A percentile compares a stretch with the other conserved stretches of the same genome.
phyloP scores from a whole-genome alignment of 2,797 vertebrate species.

The Chelonia mydas region DNA sequence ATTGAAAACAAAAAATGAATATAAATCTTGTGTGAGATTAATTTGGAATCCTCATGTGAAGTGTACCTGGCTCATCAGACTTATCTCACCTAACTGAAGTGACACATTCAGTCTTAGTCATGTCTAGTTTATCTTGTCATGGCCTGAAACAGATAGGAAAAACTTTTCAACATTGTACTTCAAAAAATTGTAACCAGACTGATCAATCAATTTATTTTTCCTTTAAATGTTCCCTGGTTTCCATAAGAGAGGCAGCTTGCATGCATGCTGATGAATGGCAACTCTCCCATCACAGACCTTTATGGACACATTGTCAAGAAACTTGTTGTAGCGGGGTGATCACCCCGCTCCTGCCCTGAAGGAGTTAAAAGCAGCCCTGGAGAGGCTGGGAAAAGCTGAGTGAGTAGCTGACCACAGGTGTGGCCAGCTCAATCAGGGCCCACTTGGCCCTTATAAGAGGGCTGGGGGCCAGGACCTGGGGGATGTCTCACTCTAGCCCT shows the following conservation, averaged over 20 bases:
- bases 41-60: constrained; percentile 44
- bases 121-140: constrained; percentile 70
- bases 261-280: constrained; percentile 61
- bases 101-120: constrained; percentile 24
- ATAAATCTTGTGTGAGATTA: constrained; percentile 38
- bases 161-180: constrained; percentile 71
- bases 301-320: constrained; percentile 70
- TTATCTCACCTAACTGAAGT: constrained; percentile 63
- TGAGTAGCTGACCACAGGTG: too few species aligned
- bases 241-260: constrained; percentile 71
- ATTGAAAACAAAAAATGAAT: constrained; percentile 55
- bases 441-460: too few species aligned
- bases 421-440: too few species aligned
- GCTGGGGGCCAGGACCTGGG: too few species aligned
- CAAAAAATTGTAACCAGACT: constrained; percentile 77
- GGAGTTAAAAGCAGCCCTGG: too few species aligned
- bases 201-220: constrained; percentile 83
- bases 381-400: too few species aligned
- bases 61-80: constrained; percentile 54
- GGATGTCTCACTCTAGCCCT: too few species aligned
- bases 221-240: constrained; percentile 69
- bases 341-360: too few species aligned
- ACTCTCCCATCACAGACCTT: constrained; percentile 43
- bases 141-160: constrained; percentile 69
- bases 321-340: not conserved